These are phyloP conservation scores for Macrotus californicus DNA, from an alignment of 2,113 vertebrate species.

Conservation along the genomic window DNA sequence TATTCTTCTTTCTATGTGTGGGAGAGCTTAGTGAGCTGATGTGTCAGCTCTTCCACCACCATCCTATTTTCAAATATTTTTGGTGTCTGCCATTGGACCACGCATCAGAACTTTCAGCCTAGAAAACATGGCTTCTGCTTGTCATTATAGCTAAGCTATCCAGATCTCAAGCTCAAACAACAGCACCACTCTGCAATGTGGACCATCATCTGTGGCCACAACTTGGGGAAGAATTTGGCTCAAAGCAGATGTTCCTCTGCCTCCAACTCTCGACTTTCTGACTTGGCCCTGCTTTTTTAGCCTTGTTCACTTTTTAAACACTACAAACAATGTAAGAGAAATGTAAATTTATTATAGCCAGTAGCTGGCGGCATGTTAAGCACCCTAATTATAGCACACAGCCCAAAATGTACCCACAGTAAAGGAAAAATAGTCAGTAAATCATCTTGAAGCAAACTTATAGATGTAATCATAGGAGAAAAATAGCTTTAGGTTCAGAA, in stretches of 20 bases:
- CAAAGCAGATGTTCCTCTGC: background rate
- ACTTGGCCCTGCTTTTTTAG: background rate
- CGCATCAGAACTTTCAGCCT: background rate
- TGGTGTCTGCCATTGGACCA: background rate
- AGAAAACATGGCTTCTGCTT: background rate
- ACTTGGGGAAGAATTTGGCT: background rate
- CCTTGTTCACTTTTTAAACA: slow-evolving; percentile 6
- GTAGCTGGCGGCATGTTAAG: background rate
- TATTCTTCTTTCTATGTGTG: background rate
- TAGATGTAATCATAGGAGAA: background rate
- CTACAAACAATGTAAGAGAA: background rate
- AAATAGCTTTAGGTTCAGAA: slow-evolving; percentile 1
- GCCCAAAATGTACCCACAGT: background rate
- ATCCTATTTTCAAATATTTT: background rate
- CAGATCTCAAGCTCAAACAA: background rate
- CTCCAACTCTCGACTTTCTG: background rate
- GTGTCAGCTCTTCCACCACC: background rate
- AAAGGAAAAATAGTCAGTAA: background rate
- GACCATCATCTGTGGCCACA: background rate
- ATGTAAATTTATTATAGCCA: background rate
- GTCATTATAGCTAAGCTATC: background rate
- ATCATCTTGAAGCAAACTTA: background rate
- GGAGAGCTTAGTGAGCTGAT: background rate
- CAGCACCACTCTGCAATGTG: background rate
- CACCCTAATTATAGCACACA: background rate